Percentiles rank a stretch among this genome's conserved stretches.
These are phyloP conservation scores for Phalanger gymnotis DNA, from an alignment of 2,797 vertebrate species.

Conservation along the genomic window DNA sequence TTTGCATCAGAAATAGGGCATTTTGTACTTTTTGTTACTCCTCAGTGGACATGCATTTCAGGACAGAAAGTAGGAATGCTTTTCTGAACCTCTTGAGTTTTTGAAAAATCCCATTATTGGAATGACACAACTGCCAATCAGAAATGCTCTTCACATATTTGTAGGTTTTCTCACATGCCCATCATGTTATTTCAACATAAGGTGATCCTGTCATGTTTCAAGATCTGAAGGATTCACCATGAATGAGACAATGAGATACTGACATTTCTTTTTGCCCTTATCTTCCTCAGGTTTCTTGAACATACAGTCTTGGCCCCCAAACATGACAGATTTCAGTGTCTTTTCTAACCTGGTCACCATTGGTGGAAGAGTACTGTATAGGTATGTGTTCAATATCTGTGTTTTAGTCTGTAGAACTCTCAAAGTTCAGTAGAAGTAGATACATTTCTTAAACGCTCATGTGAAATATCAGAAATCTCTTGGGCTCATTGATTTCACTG, in stretches of 20 bases:
- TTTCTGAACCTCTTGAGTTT: neutral
- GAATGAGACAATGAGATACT: neutral
- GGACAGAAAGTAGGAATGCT: neutral
- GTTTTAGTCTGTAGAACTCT: neutral
- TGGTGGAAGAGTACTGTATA: conserved; percentile 95
- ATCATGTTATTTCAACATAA: neutral
- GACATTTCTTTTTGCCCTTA: conserved; percentile 6
- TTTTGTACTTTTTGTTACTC: neutral
- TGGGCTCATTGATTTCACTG: neutral
- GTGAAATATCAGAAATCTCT: neutral
- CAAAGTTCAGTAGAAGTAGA: neutral
- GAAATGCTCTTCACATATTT: neutral
- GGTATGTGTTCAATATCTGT: conserved; percentile 81
- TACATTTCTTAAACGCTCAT: neutral
- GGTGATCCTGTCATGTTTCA: conserved; percentile 22
- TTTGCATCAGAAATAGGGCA: neutral
- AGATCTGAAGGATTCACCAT: neutral
- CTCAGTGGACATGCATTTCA: neutral
- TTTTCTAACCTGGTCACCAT: conserved; percentile 97
- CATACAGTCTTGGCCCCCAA: conserved; percentile 98
- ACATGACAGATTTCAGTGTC: conserved; percentile 97
- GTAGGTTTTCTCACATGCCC: neutral
- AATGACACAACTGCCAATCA: conserved; percentile 15
- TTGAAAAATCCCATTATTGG: neutral
- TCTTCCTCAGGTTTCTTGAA: conserved; percentile 92